Percentiles rank a stretch among this genome's conserved stretches.
phyloP scores from a whole-genome alignment of 1,140 invertebrate species.

The Nephila pilipes region DNA sequence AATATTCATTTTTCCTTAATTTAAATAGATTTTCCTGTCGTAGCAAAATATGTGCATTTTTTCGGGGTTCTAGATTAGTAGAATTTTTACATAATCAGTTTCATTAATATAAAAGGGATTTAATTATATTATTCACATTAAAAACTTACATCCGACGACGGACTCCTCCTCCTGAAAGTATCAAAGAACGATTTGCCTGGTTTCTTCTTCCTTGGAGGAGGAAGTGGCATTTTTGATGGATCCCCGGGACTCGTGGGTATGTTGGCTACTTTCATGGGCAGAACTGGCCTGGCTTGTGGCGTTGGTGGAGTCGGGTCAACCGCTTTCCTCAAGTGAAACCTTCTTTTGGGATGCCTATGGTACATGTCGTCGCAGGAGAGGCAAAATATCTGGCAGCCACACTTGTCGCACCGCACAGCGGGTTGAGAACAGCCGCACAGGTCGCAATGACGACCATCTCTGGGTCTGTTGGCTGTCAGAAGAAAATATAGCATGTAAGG shows the following conservation, averaged over 20 bases:
- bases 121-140: too few relatives aligned
- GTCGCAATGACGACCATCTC: conserved; percentile 84
- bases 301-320: conserved; percentile 71
- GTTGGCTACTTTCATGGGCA: conserved; percentile 56
- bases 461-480: not conserved
- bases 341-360: conserved; percentile 93
- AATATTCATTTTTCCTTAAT: too few relatives aligned
- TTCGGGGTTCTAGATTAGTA: too few relatives aligned
- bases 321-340: conserved; percentile 88
- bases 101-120: too few relatives aligned
- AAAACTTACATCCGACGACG: conserved; percentile 59
- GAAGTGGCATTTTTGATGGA: conserved; percentile 86
- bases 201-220: conserved; percentile 89
- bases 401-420: conserved; percentile 89
- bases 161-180: conserved; percentile 62
- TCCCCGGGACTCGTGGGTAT: conserved; percentile 81
- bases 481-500: not conserved
- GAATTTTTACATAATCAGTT: too few relatives aligned
- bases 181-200: conserved; percentile 74
- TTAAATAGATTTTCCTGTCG: too few relatives aligned
- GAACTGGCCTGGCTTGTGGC: conserved; percentile 36
- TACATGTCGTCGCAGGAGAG: conserved; percentile 95
- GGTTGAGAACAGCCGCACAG: conserved; percentile 90
- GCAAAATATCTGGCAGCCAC: conserved; percentile 87
- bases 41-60: too few relatives aligned